Conservation (phyloP, 2,797 vertebrate genomes). For the Monodelphis domestica region DNA sequence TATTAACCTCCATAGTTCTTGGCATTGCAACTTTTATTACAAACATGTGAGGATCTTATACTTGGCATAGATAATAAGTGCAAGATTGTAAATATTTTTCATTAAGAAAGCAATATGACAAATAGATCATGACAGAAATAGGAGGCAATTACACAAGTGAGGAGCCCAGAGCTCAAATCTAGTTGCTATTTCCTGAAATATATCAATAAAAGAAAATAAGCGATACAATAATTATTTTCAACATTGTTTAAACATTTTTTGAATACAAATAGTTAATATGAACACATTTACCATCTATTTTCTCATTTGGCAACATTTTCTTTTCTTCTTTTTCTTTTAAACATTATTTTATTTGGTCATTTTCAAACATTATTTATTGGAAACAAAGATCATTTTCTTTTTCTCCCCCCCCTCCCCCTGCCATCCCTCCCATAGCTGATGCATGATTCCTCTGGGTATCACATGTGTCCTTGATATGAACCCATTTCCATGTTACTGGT, state of each 20-base stretch:
- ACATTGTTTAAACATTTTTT: not conserved
- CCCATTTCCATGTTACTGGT: no score
- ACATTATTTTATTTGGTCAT: no score
- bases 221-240: not conserved
- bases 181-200: conserved; percentile 11
- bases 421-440: no score
- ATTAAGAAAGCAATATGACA: not conserved
- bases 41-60: not conserved
- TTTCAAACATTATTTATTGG: no score
- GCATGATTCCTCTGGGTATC: no score
- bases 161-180: not conserved
- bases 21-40: conserved; percentile 21
- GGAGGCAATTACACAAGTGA: not conserved
- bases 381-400: no score
- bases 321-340: no score
- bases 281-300: conserved; percentile 27
- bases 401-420: no score
- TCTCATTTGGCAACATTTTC: not conserved
- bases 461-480: no score
- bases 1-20: conserved; percentile 20
- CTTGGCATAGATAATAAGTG: conserved; percentile 5
- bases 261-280: not conserved
- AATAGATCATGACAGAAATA: not conserved
- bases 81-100: conserved; percentile 11
- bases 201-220: conserved; percentile 21